Evolutionary conservation across 1,140 invertebrate genomes (phyloP), one percentile per base, ranked within the genome.

Genomic region (Pollicipes pollicipes): DNA sequence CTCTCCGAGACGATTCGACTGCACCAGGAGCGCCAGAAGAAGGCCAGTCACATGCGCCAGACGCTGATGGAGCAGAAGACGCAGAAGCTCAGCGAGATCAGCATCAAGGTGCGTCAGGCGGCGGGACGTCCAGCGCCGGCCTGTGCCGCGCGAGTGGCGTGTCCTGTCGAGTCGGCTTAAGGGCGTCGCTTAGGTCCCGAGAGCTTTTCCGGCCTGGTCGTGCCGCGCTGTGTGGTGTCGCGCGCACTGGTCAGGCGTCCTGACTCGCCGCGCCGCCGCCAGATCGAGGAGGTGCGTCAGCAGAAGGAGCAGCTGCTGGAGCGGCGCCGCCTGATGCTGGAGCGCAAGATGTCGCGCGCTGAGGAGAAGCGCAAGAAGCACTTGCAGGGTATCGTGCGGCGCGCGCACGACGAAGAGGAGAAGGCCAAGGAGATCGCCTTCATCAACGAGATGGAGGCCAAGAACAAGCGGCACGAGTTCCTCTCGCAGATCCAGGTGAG

Each of bases 361-460:
- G 92, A 93, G 70, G 92, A 95, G 77, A 97, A 97, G 77, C 83
- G 95, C 29, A 88, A 90, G 70, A 84, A 89, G 75, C 84, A 88
- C 78, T 78, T 91, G 31, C 81, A 88, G 76, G 88, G 89, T 72
- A 93, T 95, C 74, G 88, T 95, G 1, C 85, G 88, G 71, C 98
- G 98, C 80, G 95, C 95, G 2, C 94, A 97, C 76, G 95, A 98
- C 76, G 95, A 98, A 80, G 95, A 97, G 75, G 92, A 94, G 66
- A 98, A 98, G 80, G 83, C 95, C 0, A 91, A 93, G 76, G 95
- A 98, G 83, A 97, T 98, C 72, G 94, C 93, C 32, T 98, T 98
- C 79, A 98, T 98, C 70, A 97, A 97, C 80, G 90, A 92, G 76
- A 81, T 98, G 3, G 93, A 97, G 78, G 94, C 94, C 1, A 91